phyloP scores from a whole-genome alignment of 2,888 invertebrate genomes.

The Parthenolecanium corni region DNA sequence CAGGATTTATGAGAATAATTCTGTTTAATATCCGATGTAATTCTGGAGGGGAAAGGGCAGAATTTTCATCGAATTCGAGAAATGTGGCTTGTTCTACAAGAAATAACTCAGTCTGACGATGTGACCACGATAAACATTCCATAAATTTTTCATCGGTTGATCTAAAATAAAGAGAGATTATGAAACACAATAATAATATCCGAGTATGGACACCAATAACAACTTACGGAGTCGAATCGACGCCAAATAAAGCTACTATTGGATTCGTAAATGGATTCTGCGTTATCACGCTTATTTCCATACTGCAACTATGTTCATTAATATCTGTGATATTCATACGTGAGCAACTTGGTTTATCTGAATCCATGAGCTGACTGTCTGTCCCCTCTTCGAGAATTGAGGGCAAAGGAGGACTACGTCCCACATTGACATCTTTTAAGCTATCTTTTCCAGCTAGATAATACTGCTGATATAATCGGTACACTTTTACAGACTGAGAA shows the following conservation, averaged over 20 bases:
- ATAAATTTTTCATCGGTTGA: slow-evolving; percentile 17
- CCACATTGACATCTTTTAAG: neutral
- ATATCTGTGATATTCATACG: slow-evolving; percentile 3
- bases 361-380: neutral
- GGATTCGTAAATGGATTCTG: slow-evolving; percentile 19
- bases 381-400: neutral
- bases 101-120: slow-evolving; percentile 78
- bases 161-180: neutral
- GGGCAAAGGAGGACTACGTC: neutral
- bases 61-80: slow-evolving; percentile 66
- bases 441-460: slow-evolving; percentile 44
- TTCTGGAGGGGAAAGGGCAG: slow-evolving; percentile 62
- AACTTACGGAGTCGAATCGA: slow-evolving; percentile 16
- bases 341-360: neutral
- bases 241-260: slow-evolving; percentile 15
- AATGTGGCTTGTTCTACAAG: slow-evolving; percentile 76
- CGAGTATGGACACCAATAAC: neutral
- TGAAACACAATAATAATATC: neutral
- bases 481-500: slow-evolving; percentile 53
- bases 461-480: slow-evolving; percentile 43
- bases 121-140: slow-evolving; percentile 50
- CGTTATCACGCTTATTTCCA: slow-evolving; percentile 16
- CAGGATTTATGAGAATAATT: slow-evolving; percentile 63
- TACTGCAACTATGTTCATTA: neutral
- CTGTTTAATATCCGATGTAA: slow-evolving; percentile 62